Percentiles rank a stretch among this genome's conserved stretches.
Evolutionary conservation across 2,888 invertebrate genomes (phyloP).

Genomic region (Drosophila sordidula): DNA sequence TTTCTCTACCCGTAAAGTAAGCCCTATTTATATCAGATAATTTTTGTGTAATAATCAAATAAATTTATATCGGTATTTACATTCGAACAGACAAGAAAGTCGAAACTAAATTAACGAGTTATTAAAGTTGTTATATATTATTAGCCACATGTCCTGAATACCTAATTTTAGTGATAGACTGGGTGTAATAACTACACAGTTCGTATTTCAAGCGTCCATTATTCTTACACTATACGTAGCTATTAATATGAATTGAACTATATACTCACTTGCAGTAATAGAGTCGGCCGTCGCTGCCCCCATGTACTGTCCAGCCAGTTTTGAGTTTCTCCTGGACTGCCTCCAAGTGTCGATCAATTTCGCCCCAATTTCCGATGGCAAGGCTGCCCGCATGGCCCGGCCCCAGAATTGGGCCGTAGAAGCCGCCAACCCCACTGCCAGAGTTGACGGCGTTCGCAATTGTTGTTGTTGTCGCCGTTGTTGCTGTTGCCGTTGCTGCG

Average conservation of each 20-base stretch:
- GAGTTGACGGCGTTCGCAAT: constrained; percentile 35
- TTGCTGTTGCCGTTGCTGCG: constrained; percentile 21
- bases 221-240: not conserved
- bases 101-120: too few relatives aligned
- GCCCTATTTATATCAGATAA: too few relatives aligned
- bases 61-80: too few relatives aligned
- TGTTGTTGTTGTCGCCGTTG: constrained; percentile 27
- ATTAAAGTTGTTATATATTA: too few relatives aligned
- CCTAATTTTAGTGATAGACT: too few relatives aligned
- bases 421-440: constrained; percentile 47
- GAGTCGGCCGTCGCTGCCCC: constrained; percentile 91
- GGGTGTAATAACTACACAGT: too few relatives aligned
- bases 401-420: constrained; percentile 65
- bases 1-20: too few relatives aligned
- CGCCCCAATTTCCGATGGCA: constrained; percentile 81
- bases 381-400: constrained; percentile 57
- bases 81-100: too few relatives aligned
- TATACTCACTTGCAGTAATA: constrained; percentile 96
- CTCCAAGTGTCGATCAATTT: constrained; percentile 85
- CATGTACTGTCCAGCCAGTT: constrained; percentile 92
- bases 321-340: constrained; percentile 87
- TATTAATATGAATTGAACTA: not conserved
- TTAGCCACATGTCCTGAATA: too few relatives aligned
- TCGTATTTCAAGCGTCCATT: not conserved
- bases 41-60: too few relatives aligned